phyloP scores from a whole-genome alignment of 2,888 invertebrate species.

The Diloba caeruleocephala region DNA sequence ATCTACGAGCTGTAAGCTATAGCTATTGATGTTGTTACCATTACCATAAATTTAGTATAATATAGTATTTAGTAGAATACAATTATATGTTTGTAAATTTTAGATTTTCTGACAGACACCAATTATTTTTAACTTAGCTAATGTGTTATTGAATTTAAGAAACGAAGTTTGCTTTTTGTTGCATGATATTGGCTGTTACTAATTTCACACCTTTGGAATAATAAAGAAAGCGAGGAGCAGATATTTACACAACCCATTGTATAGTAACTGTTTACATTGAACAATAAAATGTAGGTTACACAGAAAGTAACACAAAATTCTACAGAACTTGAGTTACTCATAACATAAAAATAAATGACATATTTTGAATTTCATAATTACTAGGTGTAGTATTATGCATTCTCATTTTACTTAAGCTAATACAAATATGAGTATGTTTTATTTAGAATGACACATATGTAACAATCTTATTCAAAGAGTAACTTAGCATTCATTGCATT shows the following conservation, averaged over 20 bases:
- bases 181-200: conserved; percentile 25
- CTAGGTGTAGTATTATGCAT: background rate
- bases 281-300: conserved; percentile 33
- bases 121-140: too few relatives aligned
- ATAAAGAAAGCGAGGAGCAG: conserved; percentile 35
- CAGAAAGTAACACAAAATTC: conserved; percentile 12
- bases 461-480: conserved; percentile 13
- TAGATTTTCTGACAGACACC: too few relatives aligned
- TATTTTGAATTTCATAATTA: background rate
- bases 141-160: background rate
- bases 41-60: too few relatives aligned
- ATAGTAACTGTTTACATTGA: conserved; percentile 10
- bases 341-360: background rate
- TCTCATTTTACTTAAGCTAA: background rate
- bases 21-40: too few relatives aligned
- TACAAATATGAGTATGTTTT: conserved; percentile 1
- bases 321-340: conserved; percentile 8
- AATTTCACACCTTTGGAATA: conserved; percentile 36
- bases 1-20: too few relatives aligned
- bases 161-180: conserved; percentile 3
- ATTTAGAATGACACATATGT: conserved; percentile 26
- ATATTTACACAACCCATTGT: conserved; percentile 15
- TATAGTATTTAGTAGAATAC: too few relatives aligned
- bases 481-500: conserved; percentile 43
- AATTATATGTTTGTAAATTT: too few relatives aligned